Evolutionary conservation across 2,888 invertebrate genomes (phyloP), one percentile per base, ranked within the genome.

Genomic region (Napeogenes sylphis): DNA sequence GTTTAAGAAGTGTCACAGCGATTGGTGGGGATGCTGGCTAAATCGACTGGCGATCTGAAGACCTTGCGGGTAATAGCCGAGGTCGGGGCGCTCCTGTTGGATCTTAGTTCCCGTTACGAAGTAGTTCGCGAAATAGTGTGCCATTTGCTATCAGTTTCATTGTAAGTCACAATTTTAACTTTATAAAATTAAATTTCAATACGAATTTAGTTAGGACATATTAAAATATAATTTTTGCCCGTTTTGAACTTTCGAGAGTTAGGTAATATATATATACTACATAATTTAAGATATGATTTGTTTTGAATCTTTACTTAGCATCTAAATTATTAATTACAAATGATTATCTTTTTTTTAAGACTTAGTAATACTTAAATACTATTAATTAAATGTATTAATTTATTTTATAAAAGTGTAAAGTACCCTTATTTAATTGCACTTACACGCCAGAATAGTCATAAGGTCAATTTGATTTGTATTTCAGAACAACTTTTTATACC

Each of bases 1-100:
- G 89, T 90, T 89, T 88, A 90, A 90, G 90, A 87, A 86, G 87
- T 90, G 90, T 84, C 82, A 84, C 84, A 78, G 81, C 81, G 83
- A 85, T 87, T 89, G 90, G 90, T 87, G 89, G 90, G 86, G 87
- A 88, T 88, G 85, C 74, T 81, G 81, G 82, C 78, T 88, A 87
- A 90, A 90, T 90, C 88, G 87, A 81, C 82, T 86, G 80, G 83
- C 85, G 83, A 87, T 87, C 79, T 75, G 71, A 76, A 87, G 90
- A 90, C 90, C 90, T 90, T 90, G 90, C 79, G 78, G 82, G 75
- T 89, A 90, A 90, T 89, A 73, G 83, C 75, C 73, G 83, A 83
- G 85, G 83, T 81, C 78, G 74, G 80, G 81, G 82, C 81, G 84
- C 79, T 75, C 68, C 73, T 68, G 70, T 64, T 64, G 65, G 78